Evolutionary conservation across 2,113 vertebrate genomes (phyloP).

Genomic region (Crotalus helleri): DNA sequence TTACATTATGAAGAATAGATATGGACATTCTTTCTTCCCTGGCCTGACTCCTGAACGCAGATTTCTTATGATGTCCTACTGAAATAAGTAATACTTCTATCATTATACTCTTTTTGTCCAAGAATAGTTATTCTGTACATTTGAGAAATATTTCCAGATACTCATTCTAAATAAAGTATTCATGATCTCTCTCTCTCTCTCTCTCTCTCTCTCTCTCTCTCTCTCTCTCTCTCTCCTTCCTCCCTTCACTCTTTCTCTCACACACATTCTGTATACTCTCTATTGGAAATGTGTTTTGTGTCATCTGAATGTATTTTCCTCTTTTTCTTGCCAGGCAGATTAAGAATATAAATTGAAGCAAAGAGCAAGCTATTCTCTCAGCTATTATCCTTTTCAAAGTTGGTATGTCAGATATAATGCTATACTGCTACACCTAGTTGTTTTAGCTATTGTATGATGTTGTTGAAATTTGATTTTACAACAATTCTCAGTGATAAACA

Average conservation of each 20-base stretch:
- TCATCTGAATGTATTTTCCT: constrained; percentile 40
- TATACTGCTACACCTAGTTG: not conserved
- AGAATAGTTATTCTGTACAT: not conserved
- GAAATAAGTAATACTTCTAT: not conserved
- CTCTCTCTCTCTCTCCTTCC: not conserved
- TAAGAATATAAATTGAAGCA: constrained; percentile 40
- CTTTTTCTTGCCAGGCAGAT: constrained; percentile 7
- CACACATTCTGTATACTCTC: not conserved
- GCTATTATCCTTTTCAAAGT: constrained; percentile 26
- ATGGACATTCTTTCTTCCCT: not conserved
- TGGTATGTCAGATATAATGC: not conserved
- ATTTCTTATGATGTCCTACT: not conserved
- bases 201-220: no score
- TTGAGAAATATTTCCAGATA: not conserved
- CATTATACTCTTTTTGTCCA: not conserved
- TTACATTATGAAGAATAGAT: not conserved
- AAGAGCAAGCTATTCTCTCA: constrained; percentile 18
- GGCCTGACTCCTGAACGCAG: not conserved
- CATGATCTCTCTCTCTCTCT: not conserved
- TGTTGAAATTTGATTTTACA: not conserved
- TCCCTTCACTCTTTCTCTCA: no score
- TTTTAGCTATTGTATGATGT: not conserved
- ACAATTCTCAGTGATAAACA: not conserved
- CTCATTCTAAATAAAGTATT: not conserved
- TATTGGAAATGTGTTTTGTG: not conserved